phyloP scores from a whole-genome alignment of 2,113 vertebrate genomes.

The Delphinapterus leucas region DNA sequence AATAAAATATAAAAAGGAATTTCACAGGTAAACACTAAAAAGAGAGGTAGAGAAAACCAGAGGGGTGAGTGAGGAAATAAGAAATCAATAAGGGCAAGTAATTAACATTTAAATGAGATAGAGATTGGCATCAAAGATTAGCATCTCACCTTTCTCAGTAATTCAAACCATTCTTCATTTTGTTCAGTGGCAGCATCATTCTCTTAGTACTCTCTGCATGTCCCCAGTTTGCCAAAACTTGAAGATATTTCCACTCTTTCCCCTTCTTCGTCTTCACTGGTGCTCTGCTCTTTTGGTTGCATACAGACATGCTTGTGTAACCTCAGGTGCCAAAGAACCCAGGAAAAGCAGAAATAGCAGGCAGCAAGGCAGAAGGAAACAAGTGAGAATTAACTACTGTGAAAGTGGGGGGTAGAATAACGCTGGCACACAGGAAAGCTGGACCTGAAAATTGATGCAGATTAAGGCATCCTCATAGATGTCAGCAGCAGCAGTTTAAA shows the following conservation, averaged over 20 bases:
- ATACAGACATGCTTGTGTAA: background rate
- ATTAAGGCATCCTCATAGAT: background rate
- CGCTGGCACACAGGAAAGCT: background rate
- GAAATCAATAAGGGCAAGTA: background rate
- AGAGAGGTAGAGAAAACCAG: background rate
- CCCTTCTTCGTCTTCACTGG: background rate
- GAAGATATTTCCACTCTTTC: background rate
- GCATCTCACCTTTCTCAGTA: background rate
- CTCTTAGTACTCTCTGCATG: background rate
- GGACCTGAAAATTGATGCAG: background rate
- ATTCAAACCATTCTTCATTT: background rate
- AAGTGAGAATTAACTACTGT: background rate
- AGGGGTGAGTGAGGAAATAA: background rate
- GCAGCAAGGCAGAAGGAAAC: background rate
- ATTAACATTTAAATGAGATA: background rate
- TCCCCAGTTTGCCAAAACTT: background rate
- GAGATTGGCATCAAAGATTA: background rate
- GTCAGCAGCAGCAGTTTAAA: background rate
- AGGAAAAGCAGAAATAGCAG: background rate
- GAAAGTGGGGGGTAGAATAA: background rate
- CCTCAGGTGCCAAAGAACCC: background rate
- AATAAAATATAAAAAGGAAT: background rate
- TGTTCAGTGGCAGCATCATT: background rate
- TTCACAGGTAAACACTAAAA: background rate
- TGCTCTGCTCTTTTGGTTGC: background rate